A percentile compares a stretch with the other conserved stretches of the same genome.
phyloP scores from a whole-genome alignment of 2,113 vertebrate genomes.

The Tenrec ecaudatus region DNA sequence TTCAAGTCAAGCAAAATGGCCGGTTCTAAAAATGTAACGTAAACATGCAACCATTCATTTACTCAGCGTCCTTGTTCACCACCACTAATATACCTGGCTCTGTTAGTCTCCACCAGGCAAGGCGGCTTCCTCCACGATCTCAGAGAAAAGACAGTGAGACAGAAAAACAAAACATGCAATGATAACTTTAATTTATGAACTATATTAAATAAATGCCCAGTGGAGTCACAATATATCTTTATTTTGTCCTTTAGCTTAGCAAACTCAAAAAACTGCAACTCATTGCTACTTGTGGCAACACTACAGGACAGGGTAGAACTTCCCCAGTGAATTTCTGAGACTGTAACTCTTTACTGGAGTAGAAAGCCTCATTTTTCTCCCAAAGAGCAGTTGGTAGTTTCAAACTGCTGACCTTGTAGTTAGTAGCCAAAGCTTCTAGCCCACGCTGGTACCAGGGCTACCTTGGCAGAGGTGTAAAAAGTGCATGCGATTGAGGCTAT shows the following conservation, averaged over 20 bases:
- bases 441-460: no score
- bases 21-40: not conserved
- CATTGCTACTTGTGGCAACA: no score
- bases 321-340: no score
- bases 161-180: not conserved
- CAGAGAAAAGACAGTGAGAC: not conserved
- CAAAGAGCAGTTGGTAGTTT: no score
- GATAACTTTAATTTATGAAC: not conserved
- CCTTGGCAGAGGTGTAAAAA: not conserved
- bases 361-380: no score
- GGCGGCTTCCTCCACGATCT: not conserved
- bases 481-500: not conserved
- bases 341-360: no score
- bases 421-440: no score
- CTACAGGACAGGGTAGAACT: no score
- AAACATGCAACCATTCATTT: not conserved
- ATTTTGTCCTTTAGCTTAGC: not conserved
- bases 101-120: not conserved
- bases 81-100: not conserved
- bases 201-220: not conserved
- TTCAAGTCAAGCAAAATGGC: conserved; percentile 12
- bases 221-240: not conserved
- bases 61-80: not conserved
- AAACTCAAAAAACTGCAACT: no score
- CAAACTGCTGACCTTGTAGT: no score